Percentiles rank a stretch among this genome's conserved stretches.
phyloP scores from a whole-genome alignment of 2,113 vertebrate species.

The Irena cyanogastra region DNA sequence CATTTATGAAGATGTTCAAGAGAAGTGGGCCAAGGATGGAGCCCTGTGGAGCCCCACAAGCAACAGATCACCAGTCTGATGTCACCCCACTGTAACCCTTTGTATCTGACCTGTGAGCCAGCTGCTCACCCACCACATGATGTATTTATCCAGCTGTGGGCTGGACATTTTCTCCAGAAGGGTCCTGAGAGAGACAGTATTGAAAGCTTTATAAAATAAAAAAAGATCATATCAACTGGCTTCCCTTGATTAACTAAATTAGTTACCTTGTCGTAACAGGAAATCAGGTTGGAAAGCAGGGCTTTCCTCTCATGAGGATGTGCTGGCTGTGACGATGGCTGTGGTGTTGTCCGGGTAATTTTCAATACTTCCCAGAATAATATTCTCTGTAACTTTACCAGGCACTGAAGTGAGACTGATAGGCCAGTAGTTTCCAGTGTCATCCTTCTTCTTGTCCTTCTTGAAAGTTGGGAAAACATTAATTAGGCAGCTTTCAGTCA shows the following conservation, averaged over 20 bases:
- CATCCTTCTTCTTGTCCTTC: background rate
- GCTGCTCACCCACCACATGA: background rate
- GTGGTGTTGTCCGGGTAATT: background rate
- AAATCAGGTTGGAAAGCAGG: background rate
- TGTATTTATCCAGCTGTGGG: background rate
- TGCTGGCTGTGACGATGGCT: background rate
- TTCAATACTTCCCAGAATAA: background rate
- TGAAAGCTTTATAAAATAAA: background rate
- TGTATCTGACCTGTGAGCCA: background rate
- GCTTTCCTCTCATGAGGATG: background rate
- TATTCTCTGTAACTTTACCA: background rate
- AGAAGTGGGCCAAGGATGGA: accelerated
- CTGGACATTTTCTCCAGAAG: background rate
- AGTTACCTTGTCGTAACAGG: too few species aligned
- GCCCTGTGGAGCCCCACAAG: background rate
- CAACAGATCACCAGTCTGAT: background rate
- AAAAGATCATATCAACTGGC: background rate
- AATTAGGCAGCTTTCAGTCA: background rate
- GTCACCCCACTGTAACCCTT: background rate
- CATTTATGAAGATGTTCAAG: background rate
- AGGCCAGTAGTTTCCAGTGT: background rate
- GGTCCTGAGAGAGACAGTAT: accelerated
- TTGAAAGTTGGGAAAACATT: background rate
- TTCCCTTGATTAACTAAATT: background rate
- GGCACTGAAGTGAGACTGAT: background rate